Evolutionary conservation across 35 echinoderm and acorn worm genomes (phyloP).

Genomic region (Ophiothrix spiculata): DNA sequence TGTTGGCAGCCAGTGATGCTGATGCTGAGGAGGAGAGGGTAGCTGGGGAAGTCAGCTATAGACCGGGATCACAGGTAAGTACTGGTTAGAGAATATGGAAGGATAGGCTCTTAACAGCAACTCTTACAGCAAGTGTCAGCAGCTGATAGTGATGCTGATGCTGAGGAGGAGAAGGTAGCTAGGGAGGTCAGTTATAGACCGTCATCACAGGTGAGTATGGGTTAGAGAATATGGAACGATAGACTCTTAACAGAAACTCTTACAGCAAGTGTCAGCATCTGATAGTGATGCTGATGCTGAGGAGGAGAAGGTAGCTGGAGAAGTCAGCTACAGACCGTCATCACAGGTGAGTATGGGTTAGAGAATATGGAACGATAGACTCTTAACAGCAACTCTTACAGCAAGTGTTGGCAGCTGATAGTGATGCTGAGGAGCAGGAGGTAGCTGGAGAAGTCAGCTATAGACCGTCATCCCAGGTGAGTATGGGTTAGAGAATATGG

Average conservation of each 20-base stretch:
- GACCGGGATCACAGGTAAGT: conserved; percentile 25
- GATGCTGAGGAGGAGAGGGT: conserved; percentile 96
- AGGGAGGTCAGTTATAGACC: conserved; percentile 16
- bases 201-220: not conserved
- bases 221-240: no score
- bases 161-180: conserved; percentile 54
- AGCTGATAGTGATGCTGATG: conserved; percentile 45
- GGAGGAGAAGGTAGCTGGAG: not conserved
- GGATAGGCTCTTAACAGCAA: not conserved
- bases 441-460: not conserved
- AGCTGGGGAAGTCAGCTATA: conserved; percentile 56
- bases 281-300: not conserved
- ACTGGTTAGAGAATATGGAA: not conserved
- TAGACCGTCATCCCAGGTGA: not conserved
- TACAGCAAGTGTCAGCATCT: no score
- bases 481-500: no score
- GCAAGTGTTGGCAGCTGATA: not conserved
- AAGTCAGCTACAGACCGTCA: not conserved
- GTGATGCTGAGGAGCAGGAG: not conserved
- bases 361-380: no score
- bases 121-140: conserved; percentile 62
- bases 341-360: not conserved
- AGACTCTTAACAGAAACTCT: no score
- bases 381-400: no score
- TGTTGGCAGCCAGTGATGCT: conserved; percentile 81